Evolutionary conservation across 2,888 invertebrate genomes (phyloP), one percentile per base, ranked within the genome.

Genomic region (Campoplex capitator): DNA sequence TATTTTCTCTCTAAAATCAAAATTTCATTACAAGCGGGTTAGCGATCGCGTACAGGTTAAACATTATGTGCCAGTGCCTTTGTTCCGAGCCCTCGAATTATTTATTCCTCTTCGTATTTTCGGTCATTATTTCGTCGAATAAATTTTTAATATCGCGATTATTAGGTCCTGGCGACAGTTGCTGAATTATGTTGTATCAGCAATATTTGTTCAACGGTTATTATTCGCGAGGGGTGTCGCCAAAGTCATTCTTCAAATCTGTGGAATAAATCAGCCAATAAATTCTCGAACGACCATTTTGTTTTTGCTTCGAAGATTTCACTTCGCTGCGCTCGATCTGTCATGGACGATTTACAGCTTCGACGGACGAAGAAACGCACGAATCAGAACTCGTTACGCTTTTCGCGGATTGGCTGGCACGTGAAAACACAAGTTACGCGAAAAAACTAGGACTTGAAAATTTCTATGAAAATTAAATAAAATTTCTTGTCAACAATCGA

Each of bases 1-100:
- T 32, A 62, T 62, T 62, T 62, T 32, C 7, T 32, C 62, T 32
- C 32, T 62, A 62, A 62, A 62, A 62, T 62, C 62, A 62, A 62
- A 62, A 6, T 62, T 62, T 32, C 32, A 32, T 62, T 62, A 62
- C 6, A 62, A 7, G 13, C 6, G 16, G 32, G 13, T 62, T 28
- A 32, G 62, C 13, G 32, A 62, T 32, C 16, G 62, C 13, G 1
- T 1, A 62, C 16, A 32, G 4, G 13, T 32, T 0, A 62, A 16
- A 32, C 32, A 32, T 0, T 3, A 38, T 38, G 13, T 6, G 13
- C 18, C 13, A 16, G 16, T 32, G 3, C 28, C 28, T 28, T 58
- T 13, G 3, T 28, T 58, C 58, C 1, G 28, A 13, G 0, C 23
- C 28, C 28, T 2, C 13, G 16, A 3, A 28, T 28, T 28, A 58